Base-by-base conservation (phyloP, 2,888 invertebrate genomes). In the Pristionchus mayeri region DNA sequence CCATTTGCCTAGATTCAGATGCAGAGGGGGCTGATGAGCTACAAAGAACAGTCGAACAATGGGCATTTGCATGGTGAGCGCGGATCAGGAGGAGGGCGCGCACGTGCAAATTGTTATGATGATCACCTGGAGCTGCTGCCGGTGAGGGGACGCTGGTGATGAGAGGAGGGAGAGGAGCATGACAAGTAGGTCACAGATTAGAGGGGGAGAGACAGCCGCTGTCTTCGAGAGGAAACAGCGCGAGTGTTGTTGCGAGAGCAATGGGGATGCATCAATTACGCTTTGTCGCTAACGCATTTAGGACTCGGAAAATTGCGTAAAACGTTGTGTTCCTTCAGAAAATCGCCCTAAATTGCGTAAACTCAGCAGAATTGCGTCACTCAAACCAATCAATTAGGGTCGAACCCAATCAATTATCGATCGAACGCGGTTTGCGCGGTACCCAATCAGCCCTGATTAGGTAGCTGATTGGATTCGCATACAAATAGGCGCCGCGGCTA, bases 291-390 rank as follows among this genome's bases (percentile, higher is more conserved):
- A 71, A 40, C 57, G 57, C 57, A 60, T 27, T 60, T 60, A 27
- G n/a, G 11, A 6, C 24, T 24, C 57, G 11, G 11, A 11, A 60
- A 60, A 60, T 60, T 60, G 57, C 2, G 57, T 60, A 60, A 60
- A 60, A 16, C 57, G 57, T 60, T 60, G 57, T 57, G 57, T 60
- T 27, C 30, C 57, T 60, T 60, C 57, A 60, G 57, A 60, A 60
- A 60, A 27, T 13, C 24, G 57, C 57, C 27, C 27, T 60, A 60
- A 60, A 60, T 60, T 60, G 57, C 30, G 57, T 60, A 13, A 60
- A 11, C 27, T 11, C 57, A 9, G 18, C 57, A 2, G 11, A 16
- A 60, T 60, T 27, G 24, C 57, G 27, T 60, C 57, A 60, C 24
- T 60, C 30, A 27, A 9, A 30, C 57, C 57, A 60, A 60, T 60